Conservation (phyloP, 2,888 invertebrate genomes). For the Diogma glabrata region DNA sequence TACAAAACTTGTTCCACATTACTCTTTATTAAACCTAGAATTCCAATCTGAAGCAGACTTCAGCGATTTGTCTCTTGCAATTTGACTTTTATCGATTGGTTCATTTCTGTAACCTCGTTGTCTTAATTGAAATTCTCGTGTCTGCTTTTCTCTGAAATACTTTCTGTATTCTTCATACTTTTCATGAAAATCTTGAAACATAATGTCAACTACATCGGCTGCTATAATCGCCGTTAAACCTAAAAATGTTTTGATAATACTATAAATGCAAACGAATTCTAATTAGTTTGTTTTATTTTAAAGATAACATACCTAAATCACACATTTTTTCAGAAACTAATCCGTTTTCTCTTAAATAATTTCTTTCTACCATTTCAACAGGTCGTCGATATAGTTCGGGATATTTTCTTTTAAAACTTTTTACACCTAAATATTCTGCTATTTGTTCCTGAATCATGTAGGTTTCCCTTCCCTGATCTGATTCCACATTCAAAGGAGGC, state of each 20-base stretch:
- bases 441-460: constrained; percentile 96
- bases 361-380: constrained; percentile 83
- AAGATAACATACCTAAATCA: constrained; percentile 56
- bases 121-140: constrained; percentile 54
- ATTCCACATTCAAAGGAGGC: constrained; percentile 46
- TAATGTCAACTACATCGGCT: constrained; percentile 88
- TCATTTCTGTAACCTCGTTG: constrained; percentile 45
- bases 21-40: constrained; percentile 61
- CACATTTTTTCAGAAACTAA: constrained; percentile 84
- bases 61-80: constrained; percentile 63
- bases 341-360: constrained; percentile 70
- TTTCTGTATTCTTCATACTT: constrained; percentile 87
- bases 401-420: constrained; percentile 93
- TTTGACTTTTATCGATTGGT: constrained; percentile 37
- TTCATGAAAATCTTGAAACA: constrained; percentile 89
- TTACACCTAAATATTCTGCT: constrained; percentile 85
- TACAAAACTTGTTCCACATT: constrained; percentile 16
- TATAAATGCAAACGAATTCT: too few species aligned
- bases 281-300: not conserved
- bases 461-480: constrained; percentile 47
- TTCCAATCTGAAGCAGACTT: constrained; percentile 86
- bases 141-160: constrained; percentile 42
- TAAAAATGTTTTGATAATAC: not conserved
- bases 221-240: constrained; percentile 83
- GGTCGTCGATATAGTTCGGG: constrained; percentile 74